phyloP scores from a whole-genome alignment of 1,140 invertebrate genomes.

The Scylla paramamosain region DNA sequence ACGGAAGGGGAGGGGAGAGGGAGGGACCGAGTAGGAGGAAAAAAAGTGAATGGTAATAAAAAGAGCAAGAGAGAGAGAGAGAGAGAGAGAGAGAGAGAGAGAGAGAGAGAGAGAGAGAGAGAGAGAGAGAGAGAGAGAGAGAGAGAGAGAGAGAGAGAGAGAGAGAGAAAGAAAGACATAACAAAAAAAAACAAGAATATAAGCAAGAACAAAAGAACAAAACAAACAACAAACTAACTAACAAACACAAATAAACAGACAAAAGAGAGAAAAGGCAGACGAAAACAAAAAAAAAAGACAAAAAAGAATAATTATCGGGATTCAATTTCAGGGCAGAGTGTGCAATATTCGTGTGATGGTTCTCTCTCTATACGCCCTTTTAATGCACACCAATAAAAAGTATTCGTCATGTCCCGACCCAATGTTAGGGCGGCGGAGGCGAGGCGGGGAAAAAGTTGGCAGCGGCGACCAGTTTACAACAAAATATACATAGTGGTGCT shows the following conservation, averaged over 20 bases:
- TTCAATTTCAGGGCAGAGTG: no score
- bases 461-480: no score
- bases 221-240: not conserved
- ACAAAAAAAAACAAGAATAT: not conserved
- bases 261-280: not conserved
- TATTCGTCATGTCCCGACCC: no score
- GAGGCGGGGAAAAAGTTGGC: no score
- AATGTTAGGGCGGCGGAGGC: no score
- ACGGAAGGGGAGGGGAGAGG: not conserved
- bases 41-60: not conserved
- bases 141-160: not conserved
- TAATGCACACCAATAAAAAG: no score
- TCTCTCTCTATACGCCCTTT: no score
- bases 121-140: not conserved
- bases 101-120: not conserved
- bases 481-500: not conserved
- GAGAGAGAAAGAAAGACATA: not conserved
- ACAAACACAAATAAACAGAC: not conserved
- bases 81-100: constrained; percentile 1
- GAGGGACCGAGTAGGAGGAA: not conserved
- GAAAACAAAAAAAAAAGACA: not conserved
- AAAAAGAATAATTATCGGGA: not conserved
- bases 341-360: no score
- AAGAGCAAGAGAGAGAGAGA: not conserved
- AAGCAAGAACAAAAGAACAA: not conserved